Evolutionary conservation across 30 jellyfish, hydroid and myxozoan species (phyloP).

Genomic region (Pelagia noctiluca): DNA sequence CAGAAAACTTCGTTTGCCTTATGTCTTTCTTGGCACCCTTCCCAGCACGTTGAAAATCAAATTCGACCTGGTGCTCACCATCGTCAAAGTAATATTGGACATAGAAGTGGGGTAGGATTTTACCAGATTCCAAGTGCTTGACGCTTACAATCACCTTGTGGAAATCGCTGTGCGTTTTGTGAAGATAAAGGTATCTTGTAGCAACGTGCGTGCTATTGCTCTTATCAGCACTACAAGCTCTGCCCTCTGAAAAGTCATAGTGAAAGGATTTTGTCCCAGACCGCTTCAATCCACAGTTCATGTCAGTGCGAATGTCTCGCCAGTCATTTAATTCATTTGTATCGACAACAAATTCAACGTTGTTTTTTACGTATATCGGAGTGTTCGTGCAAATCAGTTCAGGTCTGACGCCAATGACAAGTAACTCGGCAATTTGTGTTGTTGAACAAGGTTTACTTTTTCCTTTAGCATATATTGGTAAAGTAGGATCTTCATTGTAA

Average conservation of each 20-base stretch:
- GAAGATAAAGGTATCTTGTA: slow-evolving; percentile 28
- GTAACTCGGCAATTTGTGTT: background rate
- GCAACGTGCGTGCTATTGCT: background rate
- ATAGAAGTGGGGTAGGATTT: background rate
- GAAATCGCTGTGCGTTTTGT: background rate
- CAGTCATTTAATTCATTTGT: slow-evolving; percentile 15
- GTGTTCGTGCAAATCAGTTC: background rate
- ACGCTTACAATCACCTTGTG: background rate
- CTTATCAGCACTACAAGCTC: too few relatives aligned
- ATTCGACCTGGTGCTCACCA: slow-evolving; percentile 35
- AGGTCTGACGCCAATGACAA: background rate
- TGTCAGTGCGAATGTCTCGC: slow-evolving; percentile 49
- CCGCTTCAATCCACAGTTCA: slow-evolving; percentile 12
- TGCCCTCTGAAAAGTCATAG: too few relatives aligned
- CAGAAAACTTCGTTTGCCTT: background rate
- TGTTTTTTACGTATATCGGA: slow-evolving; percentile 38
- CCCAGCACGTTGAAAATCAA: background rate
- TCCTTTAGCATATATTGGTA: background rate
- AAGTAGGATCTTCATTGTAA: background rate
- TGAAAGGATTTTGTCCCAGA: slow-evolving; percentile 36
- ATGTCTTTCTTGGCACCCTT: background rate
- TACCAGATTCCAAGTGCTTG: background rate
- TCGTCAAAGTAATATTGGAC: slow-evolving; percentile 20
- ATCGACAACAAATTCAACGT: slow-evolving; percentile 49
- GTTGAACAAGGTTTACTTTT: background rate